Evolutionary conservation across 2,888 invertebrate genomes (phyloP).

Genomic region (Rhagonycha lutea): DNA sequence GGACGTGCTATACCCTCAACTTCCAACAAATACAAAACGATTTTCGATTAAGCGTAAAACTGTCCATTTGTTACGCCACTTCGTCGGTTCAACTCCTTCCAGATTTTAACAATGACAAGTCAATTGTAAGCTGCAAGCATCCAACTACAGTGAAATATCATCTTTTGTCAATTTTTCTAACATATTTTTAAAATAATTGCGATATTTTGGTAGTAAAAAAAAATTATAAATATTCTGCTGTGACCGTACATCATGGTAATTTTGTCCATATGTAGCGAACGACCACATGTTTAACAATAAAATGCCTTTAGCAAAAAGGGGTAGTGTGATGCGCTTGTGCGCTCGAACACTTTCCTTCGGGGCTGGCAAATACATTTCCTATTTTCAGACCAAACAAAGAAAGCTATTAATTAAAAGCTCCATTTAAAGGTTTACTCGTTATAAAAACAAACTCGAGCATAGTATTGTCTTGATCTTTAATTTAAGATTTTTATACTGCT

Average conservation of each 20-base stretch:
- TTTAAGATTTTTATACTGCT: not conserved
- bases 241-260: not conserved
- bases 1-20: not conserved
- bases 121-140: not conserved
- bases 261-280: not conserved
- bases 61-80: constrained; percentile 19
- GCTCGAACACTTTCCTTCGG: constrained; percentile 49
- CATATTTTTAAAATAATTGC: not conserved
- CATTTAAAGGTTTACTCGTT: constrained; percentile 53
- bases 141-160: not conserved
- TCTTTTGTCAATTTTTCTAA: not conserved
- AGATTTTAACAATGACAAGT: not conserved
- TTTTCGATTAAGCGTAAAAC: constrained; percentile 26
- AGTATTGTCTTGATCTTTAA: not conserved
- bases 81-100: constrained; percentile 3
- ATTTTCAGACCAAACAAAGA: constrained; percentile 56
- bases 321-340: constrained; percentile 46
- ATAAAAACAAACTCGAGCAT: constrained; percentile 48
- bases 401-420: constrained; percentile 56
- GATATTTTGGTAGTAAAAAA: not conserved
- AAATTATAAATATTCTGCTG: not conserved
- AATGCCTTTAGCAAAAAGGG: constrained; percentile 36
- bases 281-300: constrained; percentile 15
- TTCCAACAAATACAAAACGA: constrained; percentile 10
- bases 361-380: constrained; percentile 46